Conservation (phyloP, 1,140 invertebrate genomes). For the Drosophila busckii region DNA sequence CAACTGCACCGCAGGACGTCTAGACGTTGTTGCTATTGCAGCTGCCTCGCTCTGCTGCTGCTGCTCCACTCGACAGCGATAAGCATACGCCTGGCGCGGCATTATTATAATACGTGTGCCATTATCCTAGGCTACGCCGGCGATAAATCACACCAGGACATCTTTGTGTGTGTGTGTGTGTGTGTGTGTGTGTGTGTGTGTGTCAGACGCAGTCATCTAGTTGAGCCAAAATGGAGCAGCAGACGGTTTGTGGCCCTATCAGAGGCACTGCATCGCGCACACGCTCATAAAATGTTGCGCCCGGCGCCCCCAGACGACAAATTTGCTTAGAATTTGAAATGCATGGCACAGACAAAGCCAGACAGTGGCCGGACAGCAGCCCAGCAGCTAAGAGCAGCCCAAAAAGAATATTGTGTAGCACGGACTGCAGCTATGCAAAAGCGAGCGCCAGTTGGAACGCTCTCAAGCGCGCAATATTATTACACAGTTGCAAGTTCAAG, state of each 20-base stretch:
- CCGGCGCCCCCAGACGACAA: slow-evolving; percentile 54
- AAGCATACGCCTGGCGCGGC: slow-evolving; percentile 71
- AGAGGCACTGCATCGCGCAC: slow-evolving; percentile 61
- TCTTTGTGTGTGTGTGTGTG: no score
- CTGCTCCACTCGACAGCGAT: slow-evolving; percentile 59
- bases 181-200: no score
- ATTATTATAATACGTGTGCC: slow-evolving; percentile 76
- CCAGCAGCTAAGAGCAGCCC: slow-evolving; percentile 22
- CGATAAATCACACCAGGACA: slow-evolving; percentile 74
- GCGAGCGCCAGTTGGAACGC: slow-evolving; percentile 15
- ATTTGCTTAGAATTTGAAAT: slow-evolving; percentile 76
- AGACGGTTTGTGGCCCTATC: slow-evolving; percentile 60
- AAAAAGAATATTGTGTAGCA: slow-evolving; percentile 10
- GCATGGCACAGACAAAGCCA: slow-evolving; percentile 55
- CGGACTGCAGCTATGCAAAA: slow-evolving; percentile 26
- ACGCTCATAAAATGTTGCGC: slow-evolving; percentile 72
- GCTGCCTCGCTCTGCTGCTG: slow-evolving; percentile 45
- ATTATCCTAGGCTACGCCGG: slow-evolving; percentile 66
- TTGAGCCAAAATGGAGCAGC: slow-evolving; percentile 32
- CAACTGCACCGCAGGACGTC: slow-evolving; percentile 63
- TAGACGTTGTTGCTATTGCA: slow-evolving; percentile 66
- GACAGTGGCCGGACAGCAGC: slow-evolving; percentile 5
- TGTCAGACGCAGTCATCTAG: slow-evolving; percentile 57
- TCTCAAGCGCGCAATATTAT: slow-evolving; percentile 38
- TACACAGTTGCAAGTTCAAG: slow-evolving; percentile 70